Base-by-base conservation (phyloP, 2,888 invertebrate species). In the Tortricodes alternella region DNA sequence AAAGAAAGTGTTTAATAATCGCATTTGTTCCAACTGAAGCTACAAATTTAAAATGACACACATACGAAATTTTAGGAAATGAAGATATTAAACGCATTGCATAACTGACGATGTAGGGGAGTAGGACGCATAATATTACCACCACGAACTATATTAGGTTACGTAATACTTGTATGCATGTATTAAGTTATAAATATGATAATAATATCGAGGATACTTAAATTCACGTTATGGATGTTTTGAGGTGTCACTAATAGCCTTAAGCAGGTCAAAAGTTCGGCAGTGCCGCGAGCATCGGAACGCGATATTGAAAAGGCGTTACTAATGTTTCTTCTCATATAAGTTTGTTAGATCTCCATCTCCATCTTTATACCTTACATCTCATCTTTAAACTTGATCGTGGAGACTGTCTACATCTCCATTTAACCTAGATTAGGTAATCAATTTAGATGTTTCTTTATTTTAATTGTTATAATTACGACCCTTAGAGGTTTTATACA, bases 71-170 rank as follows among this genome's bases (percentile, higher is more conserved):
- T 60, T 50, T 38, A 60, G 60, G 60, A 53, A 60, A 59, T 51
- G 61, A 58, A 49, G 46, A 58, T 66, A 64, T 65, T 64, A 65
- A 62, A 65, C 48, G 61, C 69, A 71, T 77, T 76, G 67, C 74
- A 69, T 68, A 73, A 74, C 61, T 64, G 60, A 59, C 64, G 39
- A 80, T 70, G 70, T 79, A 69, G 78, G 77, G 59, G 74, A 80
- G 72, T 79, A 62, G 80, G 73, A 62, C 77, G 71, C 64, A 63
- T 73, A 63, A 32, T 58, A 49, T 58, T 58, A 53, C 49, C 35
- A 55, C 34, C 44, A 15, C 43, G 60, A 70, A 70, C 61, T 63
- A 66, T 72, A 76, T 73, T 64, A 63, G 60, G 66, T 80, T 74
- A 73, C 70, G 75, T 74, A 77, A 73, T 46, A 41, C 44, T 46